Base-by-base conservation (phyloP, 2,888 invertebrate genomes). In the Flexamia atlantica region DNA sequence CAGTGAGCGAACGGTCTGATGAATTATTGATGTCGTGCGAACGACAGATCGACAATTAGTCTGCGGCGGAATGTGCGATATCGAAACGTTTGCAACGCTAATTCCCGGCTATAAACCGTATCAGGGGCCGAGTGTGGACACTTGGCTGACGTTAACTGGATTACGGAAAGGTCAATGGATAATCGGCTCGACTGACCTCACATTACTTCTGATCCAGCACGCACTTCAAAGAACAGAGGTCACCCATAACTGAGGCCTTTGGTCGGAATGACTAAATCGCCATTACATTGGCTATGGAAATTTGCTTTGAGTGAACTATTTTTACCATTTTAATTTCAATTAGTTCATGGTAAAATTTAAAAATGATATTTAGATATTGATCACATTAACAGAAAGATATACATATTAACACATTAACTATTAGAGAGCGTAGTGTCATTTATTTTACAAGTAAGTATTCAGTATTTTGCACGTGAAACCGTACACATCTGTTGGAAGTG, bases 11-110 rank as follows among this genome's bases (percentile, higher is more conserved):
- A 5, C 64, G 7, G 14, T 28, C 28, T 28, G 5, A 64, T 64
- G 30, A 64, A 64, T 64, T 64, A 64, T 64, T 64, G 28, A 64
- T 64, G 7, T 7, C 17, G 64, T 64, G 64, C 12, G 64, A 64
- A 64, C 25, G 64, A 64, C 64, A 64, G 64, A 64, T 64, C 64
- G 64, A 64, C 64, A 64, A 64, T 64, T 64, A 64, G 64, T 64
- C 30, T 0, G 25, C 64, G 14, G 23, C 3, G 64, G 28, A 64
- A 64, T 64, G 64, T 64, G 64, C 64, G 64, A 64, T 64, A 64
- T 30, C 57, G 57, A 17, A 23, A 28, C 64, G 64, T 64, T 64
- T 9, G 53, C 64, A 64, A 30, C 28, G 64, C 64, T 64, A 64
- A 64, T 64, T 25, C 28, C 64, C 28, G 28, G 64, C 64, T 3